phyloP scores from a whole-genome alignment of 2,797 vertebrate species.

The Molossus alvarezi region DNA sequence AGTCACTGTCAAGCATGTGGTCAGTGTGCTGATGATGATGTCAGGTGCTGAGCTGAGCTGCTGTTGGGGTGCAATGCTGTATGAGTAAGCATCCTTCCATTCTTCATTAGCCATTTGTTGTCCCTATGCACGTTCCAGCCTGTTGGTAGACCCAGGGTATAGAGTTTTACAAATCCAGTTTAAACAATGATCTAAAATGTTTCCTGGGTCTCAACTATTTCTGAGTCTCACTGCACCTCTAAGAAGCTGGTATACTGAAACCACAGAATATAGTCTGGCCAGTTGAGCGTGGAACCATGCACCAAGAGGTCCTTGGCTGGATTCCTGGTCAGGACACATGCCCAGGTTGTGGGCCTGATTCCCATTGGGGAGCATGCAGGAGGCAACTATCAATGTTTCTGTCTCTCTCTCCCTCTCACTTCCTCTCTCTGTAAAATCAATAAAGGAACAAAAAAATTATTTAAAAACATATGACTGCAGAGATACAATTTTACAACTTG shows the following conservation, averaged over 20 bases:
- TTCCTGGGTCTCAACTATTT: neutral
- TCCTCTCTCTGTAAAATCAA: too few species aligned
- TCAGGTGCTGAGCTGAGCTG: neutral
- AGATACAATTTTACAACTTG: neutral
- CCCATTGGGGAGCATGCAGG: too few species aligned
- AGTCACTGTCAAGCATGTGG: neutral
- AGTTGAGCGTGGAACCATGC: too few species aligned
- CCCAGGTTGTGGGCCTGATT: too few species aligned
- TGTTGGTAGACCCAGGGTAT: neutral
- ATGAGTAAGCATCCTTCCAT: neutral
- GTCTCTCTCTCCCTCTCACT: too few species aligned
- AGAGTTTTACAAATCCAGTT: neutral
- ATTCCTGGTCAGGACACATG: too few species aligned
- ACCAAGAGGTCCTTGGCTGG: too few species aligned
- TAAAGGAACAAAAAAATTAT: too few species aligned
- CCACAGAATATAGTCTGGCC: neutral
- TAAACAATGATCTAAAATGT: neutral
- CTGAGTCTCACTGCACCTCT: neutral
- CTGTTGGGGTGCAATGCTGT: neutral
- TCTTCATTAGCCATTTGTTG: slow-evolving; percentile 24
- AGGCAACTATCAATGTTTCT: too few species aligned
- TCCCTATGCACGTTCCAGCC: neutral
- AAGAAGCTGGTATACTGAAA: neutral
- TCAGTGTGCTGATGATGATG: neutral
- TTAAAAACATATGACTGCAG: neutral